A percentile compares a stretch with the other conserved stretches of the same genome.
Conservation (phyloP, 2,888 invertebrate species). For the Elgonia sp. region DNA sequence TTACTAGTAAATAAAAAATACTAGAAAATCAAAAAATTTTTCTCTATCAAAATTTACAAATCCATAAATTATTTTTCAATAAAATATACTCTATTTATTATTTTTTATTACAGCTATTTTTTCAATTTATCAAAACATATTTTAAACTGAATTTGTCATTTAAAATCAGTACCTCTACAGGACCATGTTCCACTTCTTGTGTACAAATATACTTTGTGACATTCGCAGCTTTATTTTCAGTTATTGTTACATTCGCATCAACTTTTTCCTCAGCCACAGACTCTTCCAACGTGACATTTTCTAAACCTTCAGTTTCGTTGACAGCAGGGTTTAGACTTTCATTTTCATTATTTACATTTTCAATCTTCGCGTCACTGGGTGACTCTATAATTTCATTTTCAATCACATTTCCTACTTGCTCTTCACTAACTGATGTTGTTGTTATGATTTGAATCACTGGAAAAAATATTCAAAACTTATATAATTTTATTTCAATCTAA, state of each 20-base stretch:
- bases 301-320: conserved; percentile 28
- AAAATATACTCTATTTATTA: too few relatives aligned
- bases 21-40: too few relatives aligned
- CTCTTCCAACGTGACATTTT: conserved; percentile 57
- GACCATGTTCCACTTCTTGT: conserved; percentile 82
- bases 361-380: not conserved
- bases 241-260: conserved; percentile 37
- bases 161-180: conserved; percentile 82
- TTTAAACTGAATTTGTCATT: not conserved
- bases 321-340: not conserved
- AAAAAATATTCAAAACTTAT: conserved; percentile 7
- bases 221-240: conserved; percentile 72
- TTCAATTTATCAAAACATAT: too few relatives aligned
- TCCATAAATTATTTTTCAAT: too few relatives aligned
- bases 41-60: too few relatives aligned
- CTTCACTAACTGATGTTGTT: conserved; percentile 23
- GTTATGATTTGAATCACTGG: conserved; percentile 49
- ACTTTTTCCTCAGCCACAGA: conserved; percentile 31
- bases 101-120: too few relatives aligned
- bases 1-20: too few relatives aligned
- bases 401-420: conserved; percentile 10
- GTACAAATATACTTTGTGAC: conserved; percentile 83
- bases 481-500: not conserved
- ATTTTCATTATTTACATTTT: not conserved
- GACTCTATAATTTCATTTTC: not conserved